A percentile compares a stretch with the other conserved stretches of the same genome.
phyloP scores from a whole-genome alignment of 2,797 vertebrate species.

The Epinephelus coioides region DNA sequence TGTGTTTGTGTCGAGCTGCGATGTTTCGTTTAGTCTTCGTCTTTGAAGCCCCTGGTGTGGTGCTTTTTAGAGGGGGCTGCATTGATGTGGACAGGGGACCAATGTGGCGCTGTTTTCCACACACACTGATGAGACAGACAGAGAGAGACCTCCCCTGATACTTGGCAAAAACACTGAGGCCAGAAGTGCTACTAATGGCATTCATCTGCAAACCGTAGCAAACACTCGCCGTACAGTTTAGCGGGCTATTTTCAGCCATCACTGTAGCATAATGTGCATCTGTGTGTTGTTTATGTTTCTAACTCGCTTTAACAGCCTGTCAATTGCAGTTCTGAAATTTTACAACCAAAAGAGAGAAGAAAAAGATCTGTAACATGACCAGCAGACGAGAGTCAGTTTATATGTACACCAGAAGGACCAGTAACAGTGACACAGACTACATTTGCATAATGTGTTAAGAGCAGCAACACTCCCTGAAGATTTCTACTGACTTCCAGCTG shows the following conservation, averaged over 20 bases:
- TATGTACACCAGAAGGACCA: neutral
- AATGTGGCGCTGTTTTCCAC: slow-evolving; percentile 57
- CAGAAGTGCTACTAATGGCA: slow-evolving; percentile 57
- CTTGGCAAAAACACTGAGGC: slow-evolving; percentile 57
- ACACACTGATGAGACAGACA: slow-evolving; percentile 54
- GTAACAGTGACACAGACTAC: neutral
- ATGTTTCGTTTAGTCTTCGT: slow-evolving; percentile 56
- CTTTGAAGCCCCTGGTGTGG: slow-evolving; percentile 70
- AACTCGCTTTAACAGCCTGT: slow-evolving; percentile 38
- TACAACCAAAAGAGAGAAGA: neutral
- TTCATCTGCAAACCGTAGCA: slow-evolving; percentile 59
- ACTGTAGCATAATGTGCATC: slow-evolving; percentile 20
- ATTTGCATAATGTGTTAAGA: neutral
- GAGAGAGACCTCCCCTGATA: slow-evolving; percentile 64
- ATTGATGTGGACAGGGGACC: slow-evolving; percentile 74
- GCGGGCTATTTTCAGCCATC: slow-evolving; percentile 17
- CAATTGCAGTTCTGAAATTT: slow-evolving; percentile 21
- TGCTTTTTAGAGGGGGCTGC: slow-evolving; percentile 41
- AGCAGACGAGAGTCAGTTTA: no score
- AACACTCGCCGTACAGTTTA: slow-evolving; percentile 40
- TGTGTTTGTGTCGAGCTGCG: slow-evolving; percentile 67
- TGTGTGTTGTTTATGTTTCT: slow-evolving; percentile 41
- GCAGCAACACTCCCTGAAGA: neutral
- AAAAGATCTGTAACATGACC: neutral
- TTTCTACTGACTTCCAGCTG: neutral